A percentile compares a stretch with the other conserved stretches of the same genome.
Evolutionary conservation across 2,113 vertebrate species (phyloP).

Genomic region (Ramphastos sulfuratus): DNA sequence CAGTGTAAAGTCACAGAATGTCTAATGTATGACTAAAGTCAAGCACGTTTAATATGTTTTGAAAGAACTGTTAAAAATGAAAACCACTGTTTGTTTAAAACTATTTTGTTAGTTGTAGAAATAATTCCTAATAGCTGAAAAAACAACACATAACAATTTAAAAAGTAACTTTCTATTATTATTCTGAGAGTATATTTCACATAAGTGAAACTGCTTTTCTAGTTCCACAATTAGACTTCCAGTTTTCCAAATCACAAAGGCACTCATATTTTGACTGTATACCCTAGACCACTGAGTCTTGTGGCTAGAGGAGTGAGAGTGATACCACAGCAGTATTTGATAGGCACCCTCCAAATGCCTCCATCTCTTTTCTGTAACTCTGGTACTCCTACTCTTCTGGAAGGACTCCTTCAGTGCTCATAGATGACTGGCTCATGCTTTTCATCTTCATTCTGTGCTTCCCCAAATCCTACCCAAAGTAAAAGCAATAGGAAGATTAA

Average conservation of each 20-base stretch:
- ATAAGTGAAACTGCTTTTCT: neutral
- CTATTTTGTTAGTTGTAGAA: neutral
- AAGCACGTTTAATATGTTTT: neutral
- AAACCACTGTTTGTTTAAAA: neutral
- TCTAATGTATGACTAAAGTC: neutral
- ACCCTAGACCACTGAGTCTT: neutral
- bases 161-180: neutral
- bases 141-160: neutral
- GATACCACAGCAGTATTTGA: no score
- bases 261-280: neutral
- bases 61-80: neutral
- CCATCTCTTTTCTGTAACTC: neutral
- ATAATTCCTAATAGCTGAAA: neutral
- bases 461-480: neutral
- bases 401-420: neutral
- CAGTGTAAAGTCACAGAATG: neutral
- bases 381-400: neutral
- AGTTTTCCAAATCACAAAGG: neutral
- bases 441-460: neutral
- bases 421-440: neutral
- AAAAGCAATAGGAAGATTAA: neutral
- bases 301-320: no score
- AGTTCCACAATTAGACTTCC: neutral
- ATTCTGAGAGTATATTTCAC: neutral
- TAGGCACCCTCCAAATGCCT: neutral